Evolutionary conservation across 2,113 vertebrate species (phyloP).

Genomic region (human): GRCh38 chr1:88679501-88680000

Average conservation of each 20-base stretch:
- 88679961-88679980: not conserved
- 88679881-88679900: not conserved
- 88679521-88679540: not conserved
- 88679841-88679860: not conserved
- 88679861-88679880: not conserved
- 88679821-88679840: not conserved
- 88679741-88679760: not conserved
- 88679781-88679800: conserved; percentile 2
- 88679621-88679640: not conserved
- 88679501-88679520: not conserved
- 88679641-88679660: not conserved
- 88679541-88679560: not conserved
- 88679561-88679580: not conserved
- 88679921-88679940: not conserved
- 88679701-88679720: not conserved
- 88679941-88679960: not conserved
- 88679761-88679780: conserved; percentile 8
- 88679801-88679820: not conserved
- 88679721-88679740: not conserved
- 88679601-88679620: not conserved
- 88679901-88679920: not conserved
- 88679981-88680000: not conserved
- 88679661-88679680: not conserved
- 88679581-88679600: not conserved
- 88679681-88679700: not conserved